Conservation (phyloP, 2,888 invertebrate genomes). For the Archips xylosteana region DNA sequence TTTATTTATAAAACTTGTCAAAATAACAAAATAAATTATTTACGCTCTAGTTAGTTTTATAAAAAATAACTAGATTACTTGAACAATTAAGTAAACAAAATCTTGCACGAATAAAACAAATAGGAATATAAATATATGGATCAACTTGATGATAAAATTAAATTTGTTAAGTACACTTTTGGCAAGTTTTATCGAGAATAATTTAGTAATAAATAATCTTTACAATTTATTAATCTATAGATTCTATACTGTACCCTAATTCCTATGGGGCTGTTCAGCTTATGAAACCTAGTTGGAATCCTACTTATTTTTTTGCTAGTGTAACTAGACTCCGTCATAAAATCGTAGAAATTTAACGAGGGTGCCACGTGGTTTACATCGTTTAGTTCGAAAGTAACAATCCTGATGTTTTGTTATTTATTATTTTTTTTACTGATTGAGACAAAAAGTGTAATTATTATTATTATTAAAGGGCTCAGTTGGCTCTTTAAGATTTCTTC, state of each 20-base stretch:
- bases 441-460: too few relatives aligned
- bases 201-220: background rate
- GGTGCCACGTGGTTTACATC: too few relatives aligned
- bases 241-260: background rate
- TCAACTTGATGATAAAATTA: background rate
- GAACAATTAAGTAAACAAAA: background rate
- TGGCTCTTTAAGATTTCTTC: too few relatives aligned
- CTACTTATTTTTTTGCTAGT: too few relatives aligned
- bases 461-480: too few relatives aligned
- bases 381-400: too few relatives aligned
- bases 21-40: background rate
- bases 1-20: slow-evolving; percentile 3
- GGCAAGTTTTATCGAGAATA: slow-evolving; percentile 5
- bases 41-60: background rate
- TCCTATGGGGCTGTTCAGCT: slow-evolving; percentile 3
- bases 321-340: too few relatives aligned
- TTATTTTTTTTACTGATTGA: too few relatives aligned
- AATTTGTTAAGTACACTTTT: background rate
- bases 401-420: too few relatives aligned
- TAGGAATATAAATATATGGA: background rate
- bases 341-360: too few relatives aligned
- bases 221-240: background rate
- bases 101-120: background rate
- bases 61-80: background rate
- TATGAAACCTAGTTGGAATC: background rate